Evolutionary conservation across 2,888 invertebrate species (phyloP), one percentile per base, ranked within the genome.

Genomic region (Oxycera nigricornis): DNA sequence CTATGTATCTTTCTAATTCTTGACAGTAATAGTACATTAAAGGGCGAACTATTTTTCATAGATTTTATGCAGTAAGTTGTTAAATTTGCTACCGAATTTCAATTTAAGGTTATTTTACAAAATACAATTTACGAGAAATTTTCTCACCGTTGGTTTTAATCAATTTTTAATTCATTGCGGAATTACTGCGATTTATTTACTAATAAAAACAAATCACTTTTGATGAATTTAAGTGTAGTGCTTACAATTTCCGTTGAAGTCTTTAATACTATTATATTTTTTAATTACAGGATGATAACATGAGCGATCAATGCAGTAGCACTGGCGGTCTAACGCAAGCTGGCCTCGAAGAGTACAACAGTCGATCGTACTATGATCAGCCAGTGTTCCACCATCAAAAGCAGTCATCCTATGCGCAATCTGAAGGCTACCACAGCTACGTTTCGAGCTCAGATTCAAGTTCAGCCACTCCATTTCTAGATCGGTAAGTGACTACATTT

Each of bases 381-480:
- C 88, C 88, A 76, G 86, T 84, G 65, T 88, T 88, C 79, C 87
- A 89, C 79, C 91, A 91, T 82, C 91, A 91, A 79, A 91, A 91
- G 80, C 91, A 92, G 81, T 88, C 91, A 50, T 91, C 91, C 72
- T 92, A 93, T 85, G 92, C 92, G 68, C 92, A 92, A 81, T 92
- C 92, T 72, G 92, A 93, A 85, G 92, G 92, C 70, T 93, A 92
- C 83, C 92, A 92, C 83, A 92, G 92, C 82, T 93, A 93, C 83
- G 92, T 93, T 28, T 91, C 92, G 75, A 91, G 92, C 81, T 91
- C 91, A 46, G 92, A 92, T 83, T 91, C 91, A 7, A 91, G 91
- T 70, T 90, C 90, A 57, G 92, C 92, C 1, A 92, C 93, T 3
- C 93, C 93, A 39, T 92, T 93, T 83, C 85, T 93, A 79, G 93